These are phyloP conservation scores for Callorhinus ursinus DNA, from an alignment of 2,113 vertebrate genomes.

Conservation along the genomic window DNA sequence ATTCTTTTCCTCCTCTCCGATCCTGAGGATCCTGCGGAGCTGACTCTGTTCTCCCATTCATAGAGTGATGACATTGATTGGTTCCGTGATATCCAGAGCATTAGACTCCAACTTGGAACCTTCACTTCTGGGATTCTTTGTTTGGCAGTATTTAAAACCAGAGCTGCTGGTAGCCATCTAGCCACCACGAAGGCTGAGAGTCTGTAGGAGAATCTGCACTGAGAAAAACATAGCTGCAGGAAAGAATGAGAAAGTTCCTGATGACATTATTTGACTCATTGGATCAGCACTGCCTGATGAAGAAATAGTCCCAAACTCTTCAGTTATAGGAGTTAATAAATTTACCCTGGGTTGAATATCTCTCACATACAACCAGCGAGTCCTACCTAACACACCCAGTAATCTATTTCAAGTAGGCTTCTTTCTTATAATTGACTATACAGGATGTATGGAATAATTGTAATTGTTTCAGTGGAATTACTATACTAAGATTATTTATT, in stretches of 20 bases:
- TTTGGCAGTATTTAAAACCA: neutral
- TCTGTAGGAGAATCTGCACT: neutral
- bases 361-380: neutral
- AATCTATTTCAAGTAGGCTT: neutral
- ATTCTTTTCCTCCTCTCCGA: neutral
- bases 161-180: neutral
- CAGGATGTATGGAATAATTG: neutral
- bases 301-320: neutral
- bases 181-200: neutral
- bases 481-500: neutral
- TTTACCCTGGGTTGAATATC: neutral
- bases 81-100: neutral
- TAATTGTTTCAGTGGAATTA: neutral
- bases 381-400: neutral
- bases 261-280: neutral
- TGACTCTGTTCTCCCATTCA: neutral
- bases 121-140: neutral
- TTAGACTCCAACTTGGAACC: neutral
- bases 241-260: neutral
- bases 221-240: neutral
- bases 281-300: neutral
- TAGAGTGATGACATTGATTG: neutral
- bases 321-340: neutral
- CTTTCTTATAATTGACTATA: neutral
- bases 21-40: neutral